These are phyloP conservation scores for Drosophila barbarae DNA, from an alignment of 2,888 invertebrate species.

Conservation along the genomic window DNA sequence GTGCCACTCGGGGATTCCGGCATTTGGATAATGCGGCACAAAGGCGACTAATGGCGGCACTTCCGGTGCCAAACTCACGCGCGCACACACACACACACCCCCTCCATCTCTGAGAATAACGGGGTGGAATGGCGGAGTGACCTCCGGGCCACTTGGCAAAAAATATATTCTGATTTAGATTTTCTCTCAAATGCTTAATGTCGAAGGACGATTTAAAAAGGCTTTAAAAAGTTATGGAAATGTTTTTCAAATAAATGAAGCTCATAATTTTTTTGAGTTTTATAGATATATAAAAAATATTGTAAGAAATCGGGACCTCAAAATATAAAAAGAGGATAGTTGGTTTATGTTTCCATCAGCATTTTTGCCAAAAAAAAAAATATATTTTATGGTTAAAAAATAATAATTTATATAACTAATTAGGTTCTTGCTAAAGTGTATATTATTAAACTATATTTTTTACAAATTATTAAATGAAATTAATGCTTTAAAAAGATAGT, in stretches of 20 bases:
- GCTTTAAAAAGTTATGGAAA: neutral
- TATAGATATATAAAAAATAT: neutral
- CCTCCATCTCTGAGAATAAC: neutral
- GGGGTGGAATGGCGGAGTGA: constrained; percentile 15
- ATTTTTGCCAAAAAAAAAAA: neutral
- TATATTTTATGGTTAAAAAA: neutral
- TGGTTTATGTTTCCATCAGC: no score
- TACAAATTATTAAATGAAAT: no score
- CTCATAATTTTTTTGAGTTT: no score
- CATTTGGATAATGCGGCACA: constrained; percentile 58
- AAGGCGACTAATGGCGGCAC: constrained; percentile 71
- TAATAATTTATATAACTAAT: no score
- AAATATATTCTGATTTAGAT: constrained; percentile 12
- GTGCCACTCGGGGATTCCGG: constrained; percentile 43
- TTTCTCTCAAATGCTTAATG: neutral
- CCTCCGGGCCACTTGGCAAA: constrained; percentile 18
- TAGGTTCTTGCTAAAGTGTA: no score
- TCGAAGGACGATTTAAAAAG: neutral
- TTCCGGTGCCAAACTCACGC: constrained; percentile 59
- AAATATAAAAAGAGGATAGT: neutral
- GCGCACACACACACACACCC: constrained; percentile 1
- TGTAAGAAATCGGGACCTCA: neutral
- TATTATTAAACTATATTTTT: no score
- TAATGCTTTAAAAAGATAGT: no score
- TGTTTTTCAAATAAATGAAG: neutral